These are phyloP conservation scores for Conchocele bisecta DNA, from an alignment of 2,888 invertebrate species.

Conservation along the genomic window DNA sequence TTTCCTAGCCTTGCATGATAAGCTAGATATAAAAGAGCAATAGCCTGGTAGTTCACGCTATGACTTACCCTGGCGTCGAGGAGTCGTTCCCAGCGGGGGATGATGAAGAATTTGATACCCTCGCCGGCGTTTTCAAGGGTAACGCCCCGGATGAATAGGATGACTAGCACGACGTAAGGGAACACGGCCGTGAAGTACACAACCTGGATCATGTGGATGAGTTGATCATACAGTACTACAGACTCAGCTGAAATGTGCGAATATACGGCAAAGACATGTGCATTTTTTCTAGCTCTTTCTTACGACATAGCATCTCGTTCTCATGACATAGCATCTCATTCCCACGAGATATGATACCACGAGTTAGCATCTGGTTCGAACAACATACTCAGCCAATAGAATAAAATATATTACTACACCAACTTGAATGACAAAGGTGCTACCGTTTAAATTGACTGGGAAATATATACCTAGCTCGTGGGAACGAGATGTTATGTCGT, in stretches of 20 bases:
- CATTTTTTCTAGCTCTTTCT: background rate
- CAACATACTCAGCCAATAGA: too few species aligned
- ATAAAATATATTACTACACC: too few species aligned
- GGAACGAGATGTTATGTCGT: too few species aligned
- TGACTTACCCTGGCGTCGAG: conserved; percentile 75
- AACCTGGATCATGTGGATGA: conserved; percentile 67
- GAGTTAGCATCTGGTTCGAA: too few species aligned
- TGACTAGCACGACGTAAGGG: conserved; percentile 80
- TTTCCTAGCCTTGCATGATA: too few species aligned
- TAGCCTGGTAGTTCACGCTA: too few species aligned
- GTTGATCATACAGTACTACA: background rate
- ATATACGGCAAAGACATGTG: background rate
- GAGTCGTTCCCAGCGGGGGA: conserved; percentile 75
- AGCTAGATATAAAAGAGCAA: too few species aligned
- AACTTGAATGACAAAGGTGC: background rate
- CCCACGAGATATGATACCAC: too few species aligned
- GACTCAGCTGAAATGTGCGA: background rate
- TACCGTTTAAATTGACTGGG: too few species aligned
- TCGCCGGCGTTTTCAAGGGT: conserved; percentile 76
- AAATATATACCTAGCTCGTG: too few species aligned
- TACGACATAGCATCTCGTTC: too few species aligned
- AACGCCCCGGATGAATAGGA: conserved; percentile 79
- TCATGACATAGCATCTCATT: too few species aligned
- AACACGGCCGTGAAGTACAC: conserved; percentile 81
- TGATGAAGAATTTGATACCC: conserved; percentile 79